Evolutionary conservation across 1,140 invertebrate species (phyloP).

Genomic region (Venturia canescens): DNA sequence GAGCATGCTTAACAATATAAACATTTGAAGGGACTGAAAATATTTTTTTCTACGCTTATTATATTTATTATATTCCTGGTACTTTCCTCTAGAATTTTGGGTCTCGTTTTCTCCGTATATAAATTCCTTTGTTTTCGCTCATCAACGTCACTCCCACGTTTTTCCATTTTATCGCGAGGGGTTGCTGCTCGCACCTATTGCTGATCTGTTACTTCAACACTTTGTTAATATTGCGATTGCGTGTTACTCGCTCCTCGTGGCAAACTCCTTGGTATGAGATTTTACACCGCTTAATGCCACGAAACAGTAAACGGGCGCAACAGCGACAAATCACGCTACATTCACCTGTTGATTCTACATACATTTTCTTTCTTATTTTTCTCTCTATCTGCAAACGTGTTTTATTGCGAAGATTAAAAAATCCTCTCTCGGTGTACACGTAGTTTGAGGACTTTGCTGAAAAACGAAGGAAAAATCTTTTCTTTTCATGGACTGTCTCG

Average conservation of each 20-base stretch:
- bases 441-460: too few species aligned
- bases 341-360: slow-evolving; percentile 68
- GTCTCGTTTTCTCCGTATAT: too few species aligned
- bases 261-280: not conserved
- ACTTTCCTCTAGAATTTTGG: too few species aligned
- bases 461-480: too few species aligned
- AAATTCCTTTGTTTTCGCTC: too few species aligned
- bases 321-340: slow-evolving; percentile 63
- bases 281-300: slow-evolving; percentile 30
- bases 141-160: not conserved
- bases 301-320: slow-evolving; percentile 59
- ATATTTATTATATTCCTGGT: too few species aligned
- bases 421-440: not conserved
- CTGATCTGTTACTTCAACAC: not conserved
- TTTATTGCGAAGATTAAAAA: slow-evolving; percentile 14
- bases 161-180: not conserved
- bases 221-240: not conserved
- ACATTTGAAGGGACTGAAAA: too few species aligned
- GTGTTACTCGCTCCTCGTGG: not conserved
- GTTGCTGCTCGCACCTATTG: not conserved
- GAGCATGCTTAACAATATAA: too few species aligned
- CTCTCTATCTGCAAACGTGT: not conserved
- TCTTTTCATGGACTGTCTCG: too few species aligned
- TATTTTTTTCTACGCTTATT: too few species aligned
- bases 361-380: slow-evolving; percentile 22